Evolutionary conservation across 2,113 vertebrate species (phyloP).

Genomic region (Phrynosoma blainvillii): DNA sequence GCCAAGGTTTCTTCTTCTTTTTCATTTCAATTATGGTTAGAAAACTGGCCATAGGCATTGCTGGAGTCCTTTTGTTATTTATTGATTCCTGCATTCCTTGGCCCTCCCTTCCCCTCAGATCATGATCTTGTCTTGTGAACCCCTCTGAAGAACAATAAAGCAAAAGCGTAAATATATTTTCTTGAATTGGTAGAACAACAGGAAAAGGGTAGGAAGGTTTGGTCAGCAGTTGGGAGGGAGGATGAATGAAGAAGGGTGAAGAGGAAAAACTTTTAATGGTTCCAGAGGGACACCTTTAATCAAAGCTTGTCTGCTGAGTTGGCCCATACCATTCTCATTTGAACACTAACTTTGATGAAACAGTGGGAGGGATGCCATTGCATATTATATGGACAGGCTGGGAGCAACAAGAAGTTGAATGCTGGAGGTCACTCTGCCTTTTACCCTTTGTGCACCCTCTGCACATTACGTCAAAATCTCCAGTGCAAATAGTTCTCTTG

Average conservation of each 20-base stretch:
- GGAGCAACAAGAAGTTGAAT: background rate
- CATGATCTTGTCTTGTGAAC: constrained; percentile 18
- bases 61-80: background rate
- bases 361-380: fast-evolving
- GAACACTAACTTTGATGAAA: background rate
- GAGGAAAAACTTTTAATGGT: constrained; percentile 14
- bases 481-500: background rate
- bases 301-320: constrained; percentile 49
- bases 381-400: background rate
- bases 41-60: background rate
- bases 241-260: constrained; percentile 50
- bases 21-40: background rate
- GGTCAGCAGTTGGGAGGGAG: constrained; percentile 32
- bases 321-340: constrained; percentile 10
- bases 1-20: background rate
- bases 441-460: background rate
- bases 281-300: constrained; percentile 53
- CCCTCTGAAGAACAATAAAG: constrained; percentile 66
- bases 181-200: constrained; percentile 70
- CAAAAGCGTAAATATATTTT: constrained; percentile 57
- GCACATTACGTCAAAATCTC: background rate
- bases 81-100: background rate
- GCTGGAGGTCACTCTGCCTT: background rate
- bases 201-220: constrained; percentile 74
- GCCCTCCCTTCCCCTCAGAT: constrained; percentile 20